A percentile compares a stretch with the other conserved stretches of the same genome.
Conservation (phyloP, 2,113 vertebrate species). For the Phocoena phocoena region DNA sequence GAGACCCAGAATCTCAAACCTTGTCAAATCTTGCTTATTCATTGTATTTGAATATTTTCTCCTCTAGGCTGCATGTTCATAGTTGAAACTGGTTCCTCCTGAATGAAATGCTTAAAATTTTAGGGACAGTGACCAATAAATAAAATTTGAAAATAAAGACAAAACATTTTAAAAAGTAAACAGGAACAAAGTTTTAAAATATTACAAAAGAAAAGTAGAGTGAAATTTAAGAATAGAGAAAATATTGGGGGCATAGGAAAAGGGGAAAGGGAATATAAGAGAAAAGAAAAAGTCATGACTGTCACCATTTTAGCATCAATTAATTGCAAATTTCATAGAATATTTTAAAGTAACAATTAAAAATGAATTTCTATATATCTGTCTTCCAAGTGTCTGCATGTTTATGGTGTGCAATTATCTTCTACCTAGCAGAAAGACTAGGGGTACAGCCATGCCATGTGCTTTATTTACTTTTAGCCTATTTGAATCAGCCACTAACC, state of each 20-base stretch:
- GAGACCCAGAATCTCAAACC: background rate
- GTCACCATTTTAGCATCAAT: background rate
- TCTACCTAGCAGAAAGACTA: background rate
- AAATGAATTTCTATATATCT: background rate
- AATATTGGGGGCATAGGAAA: background rate
- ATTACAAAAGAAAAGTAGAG: background rate
- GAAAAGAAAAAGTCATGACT: background rate
- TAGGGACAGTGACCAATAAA: background rate
- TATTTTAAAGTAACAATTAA: background rate
- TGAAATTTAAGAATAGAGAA: background rate
- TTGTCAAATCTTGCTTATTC: background rate
- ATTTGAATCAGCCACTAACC: background rate
- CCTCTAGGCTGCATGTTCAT: background rate
- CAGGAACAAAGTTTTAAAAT: background rate
- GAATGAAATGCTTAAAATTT: background rate
- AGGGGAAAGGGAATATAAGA: background rate
- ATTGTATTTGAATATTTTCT: background rate
- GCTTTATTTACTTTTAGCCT: background rate
- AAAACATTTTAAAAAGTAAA: background rate
- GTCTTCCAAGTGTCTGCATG: background rate
- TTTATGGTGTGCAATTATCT: background rate
- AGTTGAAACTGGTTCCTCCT: background rate
- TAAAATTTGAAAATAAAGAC: background rate
- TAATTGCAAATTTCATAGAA: background rate
- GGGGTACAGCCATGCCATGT: no score